phyloP scores from a whole-genome alignment of 2,797 vertebrate genomes.

The Decapterus maruadsi region DNA sequence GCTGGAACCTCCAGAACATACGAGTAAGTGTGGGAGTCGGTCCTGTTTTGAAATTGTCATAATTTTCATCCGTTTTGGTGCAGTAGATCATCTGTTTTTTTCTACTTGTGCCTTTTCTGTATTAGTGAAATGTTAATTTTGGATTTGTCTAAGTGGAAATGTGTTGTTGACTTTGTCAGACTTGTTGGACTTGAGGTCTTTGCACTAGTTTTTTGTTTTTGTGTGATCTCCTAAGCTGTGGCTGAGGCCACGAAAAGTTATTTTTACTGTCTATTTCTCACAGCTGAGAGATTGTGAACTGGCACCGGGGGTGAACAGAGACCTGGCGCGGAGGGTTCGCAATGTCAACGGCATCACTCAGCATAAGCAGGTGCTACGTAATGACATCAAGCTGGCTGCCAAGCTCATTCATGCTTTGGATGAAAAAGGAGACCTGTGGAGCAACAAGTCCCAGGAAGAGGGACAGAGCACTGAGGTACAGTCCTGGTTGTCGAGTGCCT shows the following conservation, averaged over 20 bases:
- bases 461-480: constrained; percentile 74
- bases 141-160: not conserved
- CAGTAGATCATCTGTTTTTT: not conserved
- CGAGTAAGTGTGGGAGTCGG: constrained; percentile 82
- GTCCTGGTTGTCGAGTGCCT: not conserved
- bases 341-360: constrained; percentile 93
- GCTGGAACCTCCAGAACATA: constrained; percentile 96
- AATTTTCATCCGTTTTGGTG: not conserved
- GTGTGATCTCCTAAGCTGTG: constrained; percentile 12
- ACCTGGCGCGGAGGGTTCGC: constrained; percentile 91
- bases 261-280: constrained; percentile 17
- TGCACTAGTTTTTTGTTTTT: constrained; percentile 13
- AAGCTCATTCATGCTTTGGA: constrained; percentile 93
- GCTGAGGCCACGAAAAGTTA: not conserved
- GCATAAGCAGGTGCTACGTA: constrained; percentile 93
- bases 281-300: constrained; percentile 94
- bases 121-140: not conserved
- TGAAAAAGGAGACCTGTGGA: constrained; percentile 91
- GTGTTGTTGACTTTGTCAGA: not conserved
- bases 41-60: not conserved
- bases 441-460: constrained; percentile 78
- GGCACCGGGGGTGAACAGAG: constrained; percentile 93
- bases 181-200: not conserved
- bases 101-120: too few relatives aligned
- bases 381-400: constrained; percentile 94